Conservation (phyloP, 2,888 invertebrate genomes). For the Nephrotoma appendiculata region DNA sequence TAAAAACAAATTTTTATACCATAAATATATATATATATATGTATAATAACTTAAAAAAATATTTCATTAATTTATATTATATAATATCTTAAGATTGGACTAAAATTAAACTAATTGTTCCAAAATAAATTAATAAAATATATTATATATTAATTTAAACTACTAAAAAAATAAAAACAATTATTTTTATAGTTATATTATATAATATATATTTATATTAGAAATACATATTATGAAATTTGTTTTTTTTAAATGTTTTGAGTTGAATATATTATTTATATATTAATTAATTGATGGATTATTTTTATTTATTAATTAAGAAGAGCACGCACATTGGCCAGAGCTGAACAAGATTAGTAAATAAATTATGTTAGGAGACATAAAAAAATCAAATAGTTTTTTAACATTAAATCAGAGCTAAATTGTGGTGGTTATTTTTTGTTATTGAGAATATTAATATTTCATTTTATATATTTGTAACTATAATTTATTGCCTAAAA, state of each 20-base stretch:
- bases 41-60: neutral
- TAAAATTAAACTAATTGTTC: neutral
- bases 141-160: neutral
- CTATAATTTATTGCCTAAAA: neutral
- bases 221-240: neutral
- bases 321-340: neutral
- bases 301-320: neutral
- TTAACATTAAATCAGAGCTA: neutral
- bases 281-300: neutral
- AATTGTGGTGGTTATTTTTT: neutral
- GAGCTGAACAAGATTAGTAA: neutral
- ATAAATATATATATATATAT: neutral
- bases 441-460: neutral
- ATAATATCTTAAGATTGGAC: neutral
- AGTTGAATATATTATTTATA: neutral
- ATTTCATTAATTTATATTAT: neutral
- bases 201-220: neutral
- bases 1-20: neutral
- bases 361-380: neutral
- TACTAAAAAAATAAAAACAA: neutral
- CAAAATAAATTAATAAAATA: neutral
- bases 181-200: neutral
- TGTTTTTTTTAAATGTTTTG: neutral
- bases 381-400: neutral
- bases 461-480: neutral